Evolutionary conservation across 2,113 vertebrate species (phyloP).

Genomic region (Microtus montanus): DNA sequence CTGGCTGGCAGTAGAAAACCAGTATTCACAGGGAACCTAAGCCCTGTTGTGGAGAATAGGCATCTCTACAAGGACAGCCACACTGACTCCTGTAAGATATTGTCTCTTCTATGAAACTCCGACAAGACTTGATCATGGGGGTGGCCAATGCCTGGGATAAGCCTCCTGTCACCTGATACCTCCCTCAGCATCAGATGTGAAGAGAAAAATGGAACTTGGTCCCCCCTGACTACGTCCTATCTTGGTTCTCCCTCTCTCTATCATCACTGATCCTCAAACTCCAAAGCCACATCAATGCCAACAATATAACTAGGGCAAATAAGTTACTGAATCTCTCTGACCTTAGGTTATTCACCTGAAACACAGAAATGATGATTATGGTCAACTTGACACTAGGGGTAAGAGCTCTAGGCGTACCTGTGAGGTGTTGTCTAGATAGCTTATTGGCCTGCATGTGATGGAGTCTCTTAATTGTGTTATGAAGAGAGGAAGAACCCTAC

Average conservation of each 20-base stretch:
- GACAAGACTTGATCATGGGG: not conserved
- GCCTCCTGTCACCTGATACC: not conserved
- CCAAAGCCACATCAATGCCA: not conserved
- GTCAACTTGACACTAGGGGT: not conserved
- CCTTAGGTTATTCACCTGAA: not conserved
- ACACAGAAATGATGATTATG: not conserved
- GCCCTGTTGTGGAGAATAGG: not conserved
- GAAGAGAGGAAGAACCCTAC: not conserved
- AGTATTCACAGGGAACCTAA: not conserved
- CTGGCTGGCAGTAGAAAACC: too few relatives aligned
- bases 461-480: not conserved
- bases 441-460: not conserved
- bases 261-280: not conserved
- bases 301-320: not conserved
- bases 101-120: not conserved
- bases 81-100: not conserved
- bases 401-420: too few relatives aligned
- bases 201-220: not conserved
- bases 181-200: not conserved
- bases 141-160: not conserved
- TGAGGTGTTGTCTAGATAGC: not conserved
- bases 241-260: not conserved
- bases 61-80: not conserved
- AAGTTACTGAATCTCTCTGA: not conserved
- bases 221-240: not conserved